A percentile compares a stretch with the other conserved stretches of the same genome.
These are phyloP conservation scores for Phyllostomus discolor DNA, from an alignment of 2,113 vertebrate species.

Conservation along the genomic window DNA sequence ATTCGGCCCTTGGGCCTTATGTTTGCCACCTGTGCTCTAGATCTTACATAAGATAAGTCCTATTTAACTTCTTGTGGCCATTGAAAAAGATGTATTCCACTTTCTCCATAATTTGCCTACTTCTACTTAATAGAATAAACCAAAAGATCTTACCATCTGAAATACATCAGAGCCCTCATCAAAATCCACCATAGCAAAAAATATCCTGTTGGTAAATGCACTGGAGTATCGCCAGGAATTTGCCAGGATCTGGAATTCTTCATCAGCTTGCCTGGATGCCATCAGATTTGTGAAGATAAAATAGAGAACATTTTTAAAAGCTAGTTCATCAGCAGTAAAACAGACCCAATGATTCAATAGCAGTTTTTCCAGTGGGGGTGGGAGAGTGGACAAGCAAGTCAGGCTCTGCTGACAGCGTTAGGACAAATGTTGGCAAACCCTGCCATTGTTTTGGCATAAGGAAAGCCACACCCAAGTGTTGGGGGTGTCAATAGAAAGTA, in stretches of 20 bases:
- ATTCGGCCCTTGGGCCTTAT: too few species aligned
- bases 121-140: conserved; percentile 18
- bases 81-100: neutral
- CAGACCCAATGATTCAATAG: neutral
- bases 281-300: conserved; percentile 36
- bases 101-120: conserved; percentile 3
- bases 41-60: neutral
- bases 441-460: neutral
- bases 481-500: neutral
- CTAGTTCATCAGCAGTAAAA: conserved; percentile 35
- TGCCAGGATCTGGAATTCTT: conserved; percentile 96
- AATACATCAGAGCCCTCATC: conserved; percentile 98
- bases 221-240: conserved; percentile 98
- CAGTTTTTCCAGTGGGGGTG: neutral
- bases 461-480: neutral
- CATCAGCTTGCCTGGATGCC: conserved; percentile 91
- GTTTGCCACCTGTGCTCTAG: neutral
- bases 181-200: conserved; percentile 97
- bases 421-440: neutral
- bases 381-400: neutral
- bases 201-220: conserved; percentile 95
- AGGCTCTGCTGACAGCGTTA: neutral
- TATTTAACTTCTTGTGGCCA: conserved; percentile 20
- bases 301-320: neutral
- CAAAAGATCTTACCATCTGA: conserved; percentile 90